Evolutionary conservation across 2,113 vertebrate species (phyloP).

Genomic region (Struthidea cinerea): DNA sequence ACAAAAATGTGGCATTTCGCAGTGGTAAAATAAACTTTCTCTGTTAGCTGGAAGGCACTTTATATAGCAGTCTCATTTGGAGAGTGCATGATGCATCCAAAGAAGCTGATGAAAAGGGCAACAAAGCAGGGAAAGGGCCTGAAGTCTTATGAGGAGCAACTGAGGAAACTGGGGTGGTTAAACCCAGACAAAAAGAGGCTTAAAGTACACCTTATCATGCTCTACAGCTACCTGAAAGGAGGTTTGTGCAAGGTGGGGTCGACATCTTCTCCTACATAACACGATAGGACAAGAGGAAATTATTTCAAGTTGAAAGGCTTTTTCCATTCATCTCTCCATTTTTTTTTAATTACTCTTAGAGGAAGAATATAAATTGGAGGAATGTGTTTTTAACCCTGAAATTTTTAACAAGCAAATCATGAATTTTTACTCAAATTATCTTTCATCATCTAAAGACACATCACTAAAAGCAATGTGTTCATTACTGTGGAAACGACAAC

Average conservation of each 20-base stretch:
- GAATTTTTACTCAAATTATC: neutral
- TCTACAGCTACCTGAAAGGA: neutral
- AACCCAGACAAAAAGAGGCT: neutral
- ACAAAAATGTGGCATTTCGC: neutral
- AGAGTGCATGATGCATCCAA: neutral
- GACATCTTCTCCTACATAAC: neutral
- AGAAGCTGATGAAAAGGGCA: neutral
- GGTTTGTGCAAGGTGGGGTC: accelerated
- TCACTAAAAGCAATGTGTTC: neutral
- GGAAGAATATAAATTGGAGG: neutral
- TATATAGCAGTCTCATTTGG: neutral
- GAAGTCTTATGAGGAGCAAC: neutral
- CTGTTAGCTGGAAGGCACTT: neutral
- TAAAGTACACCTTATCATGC: neutral
- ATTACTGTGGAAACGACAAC: neutral
- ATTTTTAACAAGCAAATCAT: neutral
- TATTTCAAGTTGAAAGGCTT: neutral
- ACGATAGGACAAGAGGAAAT: neutral
- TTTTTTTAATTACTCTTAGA: neutral
- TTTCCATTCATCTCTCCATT: neutral
- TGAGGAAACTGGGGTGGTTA: neutral
- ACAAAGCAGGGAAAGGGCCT: neutral
- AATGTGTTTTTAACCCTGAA: neutral
- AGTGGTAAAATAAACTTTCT: neutral
- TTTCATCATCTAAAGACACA: neutral